Evolutionary conservation across 2,113 vertebrate genomes (phyloP).

Genomic region (Percopsis transmontana): DNA sequence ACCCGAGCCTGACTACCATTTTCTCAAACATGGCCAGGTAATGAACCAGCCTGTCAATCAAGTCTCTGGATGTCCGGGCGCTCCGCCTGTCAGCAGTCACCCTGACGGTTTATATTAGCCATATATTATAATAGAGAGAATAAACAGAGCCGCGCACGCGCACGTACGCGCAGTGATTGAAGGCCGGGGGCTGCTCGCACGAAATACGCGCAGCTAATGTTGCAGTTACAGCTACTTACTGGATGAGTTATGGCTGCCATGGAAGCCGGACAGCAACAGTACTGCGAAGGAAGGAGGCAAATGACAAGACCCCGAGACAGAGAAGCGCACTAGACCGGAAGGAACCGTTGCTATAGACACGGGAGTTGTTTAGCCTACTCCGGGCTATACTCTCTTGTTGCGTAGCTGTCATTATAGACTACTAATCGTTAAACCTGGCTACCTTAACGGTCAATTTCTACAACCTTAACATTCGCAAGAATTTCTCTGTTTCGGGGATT

Average conservation of each 20-base stretch:
- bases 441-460: not conserved
- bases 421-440: not conserved
- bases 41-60: slow-evolving; percentile 50
- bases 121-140: slow-evolving; percentile 34
- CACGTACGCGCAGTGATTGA: slow-evolving; percentile 12
- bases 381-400: not conserved
- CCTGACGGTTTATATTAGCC: slow-evolving; percentile 25
- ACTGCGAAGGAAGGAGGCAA: slow-evolving; percentile 1
- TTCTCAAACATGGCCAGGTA: slow-evolving; percentile 24
- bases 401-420: not conserved
- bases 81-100: slow-evolving; percentile 28
- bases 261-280: slow-evolving; percentile 32
- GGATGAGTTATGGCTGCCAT: slow-evolving; percentile 64
- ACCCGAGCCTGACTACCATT: slow-evolving; percentile 13
- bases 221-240: slow-evolving; percentile 69
- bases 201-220: slow-evolving; percentile 67
- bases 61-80: slow-evolving; percentile 22
- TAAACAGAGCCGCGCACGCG: not conserved
- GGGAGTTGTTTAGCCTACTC: slow-evolving; percentile 8
- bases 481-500: not conserved
- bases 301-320: not conserved
- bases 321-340: not conserved
- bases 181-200: slow-evolving; percentile 44
- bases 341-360: slow-evolving; percentile 44
- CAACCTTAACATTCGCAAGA: not conserved